phyloP scores from a whole-genome alignment of 2,888 invertebrate species.

The Pterostichus niger region DNA sequence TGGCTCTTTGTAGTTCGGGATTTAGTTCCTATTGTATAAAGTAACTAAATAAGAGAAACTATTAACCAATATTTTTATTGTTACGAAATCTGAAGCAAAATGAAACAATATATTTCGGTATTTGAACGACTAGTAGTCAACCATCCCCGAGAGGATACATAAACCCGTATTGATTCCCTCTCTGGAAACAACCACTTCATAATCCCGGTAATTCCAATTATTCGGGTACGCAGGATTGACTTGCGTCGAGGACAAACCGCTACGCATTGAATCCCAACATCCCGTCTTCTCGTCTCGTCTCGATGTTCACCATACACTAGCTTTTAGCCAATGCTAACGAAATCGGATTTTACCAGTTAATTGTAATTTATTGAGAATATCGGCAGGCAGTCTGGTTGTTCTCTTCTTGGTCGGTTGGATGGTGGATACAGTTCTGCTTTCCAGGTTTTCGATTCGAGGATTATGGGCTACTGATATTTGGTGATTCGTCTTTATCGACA shows the following conservation, averaged over 20 bases:
- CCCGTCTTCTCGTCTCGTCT: background rate
- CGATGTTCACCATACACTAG: background rate
- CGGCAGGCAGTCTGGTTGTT: background rate
- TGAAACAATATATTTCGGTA: too few species aligned
- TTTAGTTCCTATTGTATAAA: too few species aligned
- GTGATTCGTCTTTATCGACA: conserved; percentile 37
- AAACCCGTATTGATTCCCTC: too few species aligned
- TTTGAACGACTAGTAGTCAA: too few species aligned
- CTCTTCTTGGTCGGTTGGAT: background rate
- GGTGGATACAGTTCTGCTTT: background rate
- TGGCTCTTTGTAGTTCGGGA: too few species aligned
- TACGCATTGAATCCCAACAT: background rate
- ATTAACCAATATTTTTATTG: too few species aligned
- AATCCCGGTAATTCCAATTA: conserved; percentile 28
- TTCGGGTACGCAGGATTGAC: conserved; percentile 27
- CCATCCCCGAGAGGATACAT: too few species aligned
- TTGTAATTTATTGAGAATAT: conserved; percentile 46
- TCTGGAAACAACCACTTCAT: background rate
- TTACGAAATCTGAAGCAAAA: too few species aligned
- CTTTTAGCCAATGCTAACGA: conserved; percentile 4
- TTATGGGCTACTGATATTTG: conserved; percentile 7
- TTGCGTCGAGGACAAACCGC: background rate
- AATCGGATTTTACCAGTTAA: conserved; percentile 42
- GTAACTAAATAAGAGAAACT: too few species aligned
- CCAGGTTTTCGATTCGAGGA: conserved; percentile 11